Percentiles rank a stretch among this genome's conserved stretches.
phyloP scores from a whole-genome alignment of 2,113 vertebrate species.

The Vulpes lagopus region DNA sequence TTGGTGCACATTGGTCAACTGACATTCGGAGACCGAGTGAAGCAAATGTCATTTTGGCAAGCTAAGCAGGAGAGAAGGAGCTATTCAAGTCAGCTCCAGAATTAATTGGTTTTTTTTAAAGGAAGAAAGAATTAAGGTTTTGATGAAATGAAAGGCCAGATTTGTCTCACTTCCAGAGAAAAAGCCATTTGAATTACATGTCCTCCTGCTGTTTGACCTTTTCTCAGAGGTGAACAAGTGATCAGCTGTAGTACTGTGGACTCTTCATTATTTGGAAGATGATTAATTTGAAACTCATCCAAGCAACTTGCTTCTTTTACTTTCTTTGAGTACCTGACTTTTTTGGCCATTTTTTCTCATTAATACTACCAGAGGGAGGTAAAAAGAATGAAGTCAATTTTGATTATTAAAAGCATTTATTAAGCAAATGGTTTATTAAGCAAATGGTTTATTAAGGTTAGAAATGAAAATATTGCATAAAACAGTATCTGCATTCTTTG shows the following conservation, averaged over 20 bases:
- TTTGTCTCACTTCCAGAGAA: slow-evolving; percentile 61
- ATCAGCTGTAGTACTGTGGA: slow-evolving; percentile 48
- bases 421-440: slow-evolving; percentile 39
- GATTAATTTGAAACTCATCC: slow-evolving; percentile 46
- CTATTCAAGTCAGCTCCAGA: slow-evolving; percentile 45
- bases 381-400: slow-evolving; percentile 41
- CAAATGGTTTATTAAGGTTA: slow-evolving; percentile 35
- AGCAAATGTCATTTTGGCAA: slow-evolving; percentile 66
- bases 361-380: slow-evolving; percentile 20
- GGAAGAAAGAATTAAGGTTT: neutral
- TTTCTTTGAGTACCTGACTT: slow-evolving; percentile 58
- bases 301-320: slow-evolving; percentile 46
- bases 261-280: slow-evolving; percentile 35
- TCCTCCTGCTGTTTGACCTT: slow-evolving; percentile 36
- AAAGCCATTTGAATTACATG: slow-evolving; percentile 51
- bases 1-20: slow-evolving; percentile 51
- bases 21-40: slow-evolving; percentile 49
- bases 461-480: slow-evolving; percentile 36
- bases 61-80: neutral
- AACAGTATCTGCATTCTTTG: slow-evolving; percentile 32
- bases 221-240: slow-evolving; percentile 42
- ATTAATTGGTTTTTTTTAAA: slow-evolving; percentile 4
- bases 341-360: slow-evolving; percentile 46
- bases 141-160: slow-evolving; percentile 47
- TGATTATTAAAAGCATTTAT: slow-evolving; percentile 45